phyloP scores from a whole-genome alignment of 2,113 vertebrate species.

The Strix uralensis region DNA sequence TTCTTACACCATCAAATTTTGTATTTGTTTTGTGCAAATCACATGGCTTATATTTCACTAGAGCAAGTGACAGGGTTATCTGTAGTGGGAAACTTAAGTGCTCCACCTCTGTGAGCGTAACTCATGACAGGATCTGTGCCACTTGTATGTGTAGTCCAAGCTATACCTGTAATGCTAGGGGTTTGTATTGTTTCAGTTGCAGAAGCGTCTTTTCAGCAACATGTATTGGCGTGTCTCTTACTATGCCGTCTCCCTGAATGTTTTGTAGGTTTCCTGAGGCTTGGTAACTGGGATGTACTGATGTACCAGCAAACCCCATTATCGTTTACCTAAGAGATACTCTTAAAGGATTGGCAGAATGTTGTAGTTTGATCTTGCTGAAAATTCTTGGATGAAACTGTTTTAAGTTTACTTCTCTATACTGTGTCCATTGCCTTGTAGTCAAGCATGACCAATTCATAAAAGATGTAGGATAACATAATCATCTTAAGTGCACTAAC shows the following conservation, averaged over 20 bases:
- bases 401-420: background rate
- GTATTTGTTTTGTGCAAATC: background rate
- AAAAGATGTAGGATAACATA: background rate
- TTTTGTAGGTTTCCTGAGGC: background rate
- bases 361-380: conserved; percentile 11
- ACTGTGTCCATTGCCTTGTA: background rate
- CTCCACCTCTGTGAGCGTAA: background rate
- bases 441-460: background rate
- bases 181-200: background rate
- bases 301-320: background rate
- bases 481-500: background rate
- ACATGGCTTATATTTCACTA: background rate
- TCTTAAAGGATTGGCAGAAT: background rate
- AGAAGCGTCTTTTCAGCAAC: background rate
- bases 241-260: background rate
- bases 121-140: background rate
- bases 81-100: too few relatives aligned
- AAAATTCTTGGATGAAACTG: background rate
- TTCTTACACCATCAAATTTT: background rate
- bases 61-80: background rate
- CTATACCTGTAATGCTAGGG: background rate
- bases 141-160: background rate
- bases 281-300: background rate
- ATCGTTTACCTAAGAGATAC: background rate
- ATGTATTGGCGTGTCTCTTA: background rate